Percentiles rank a stretch among this genome's conserved stretches.
Evolutionary conservation across 2,888 invertebrate genomes (phyloP).

Genomic region (Protonemura montana): DNA sequence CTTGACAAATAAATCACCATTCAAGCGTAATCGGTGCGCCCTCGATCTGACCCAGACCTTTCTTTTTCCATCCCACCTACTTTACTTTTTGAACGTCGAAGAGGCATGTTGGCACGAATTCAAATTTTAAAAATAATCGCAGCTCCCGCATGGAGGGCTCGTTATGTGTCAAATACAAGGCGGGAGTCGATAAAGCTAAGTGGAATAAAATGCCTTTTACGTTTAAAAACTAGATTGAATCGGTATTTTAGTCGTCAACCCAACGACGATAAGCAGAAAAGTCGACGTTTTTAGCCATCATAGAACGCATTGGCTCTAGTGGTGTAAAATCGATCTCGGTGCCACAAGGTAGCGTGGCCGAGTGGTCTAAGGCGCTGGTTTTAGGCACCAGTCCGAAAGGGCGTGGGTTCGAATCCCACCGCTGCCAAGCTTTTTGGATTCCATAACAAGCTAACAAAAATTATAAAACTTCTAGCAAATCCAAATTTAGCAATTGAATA

Average conservation of each 20-base stretch:
- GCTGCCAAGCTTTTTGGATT: slow-evolving; percentile 36
- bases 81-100: slow-evolving; percentile 18
- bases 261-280: not conserved
- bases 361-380: slow-evolving; percentile 43
- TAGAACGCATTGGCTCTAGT: not conserved
- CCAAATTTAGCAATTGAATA: not conserved
- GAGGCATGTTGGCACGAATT: not conserved
- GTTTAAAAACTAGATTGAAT: too few species aligned
- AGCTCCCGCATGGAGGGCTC: not conserved
- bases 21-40: slow-evolving; percentile 18
- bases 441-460: not conserved
- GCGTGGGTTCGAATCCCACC: slow-evolving; percentile 43
- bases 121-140: not conserved
- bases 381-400: slow-evolving; percentile 43
- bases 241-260: too few species aligned
- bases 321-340: not conserved
- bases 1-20: not conserved
- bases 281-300: not conserved
- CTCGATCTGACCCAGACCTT: slow-evolving; percentile 39
- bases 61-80: slow-evolving; percentile 26
- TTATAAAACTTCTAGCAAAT: not conserved
- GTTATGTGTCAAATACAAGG: too few species aligned
- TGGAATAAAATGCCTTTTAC: too few species aligned
- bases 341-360: slow-evolving; percentile 37
- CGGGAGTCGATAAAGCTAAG: too few species aligned